Evolutionary conservation across 2,888 invertebrate species (phyloP).

Genomic region (Rhamphomyia laevipes): DNA sequence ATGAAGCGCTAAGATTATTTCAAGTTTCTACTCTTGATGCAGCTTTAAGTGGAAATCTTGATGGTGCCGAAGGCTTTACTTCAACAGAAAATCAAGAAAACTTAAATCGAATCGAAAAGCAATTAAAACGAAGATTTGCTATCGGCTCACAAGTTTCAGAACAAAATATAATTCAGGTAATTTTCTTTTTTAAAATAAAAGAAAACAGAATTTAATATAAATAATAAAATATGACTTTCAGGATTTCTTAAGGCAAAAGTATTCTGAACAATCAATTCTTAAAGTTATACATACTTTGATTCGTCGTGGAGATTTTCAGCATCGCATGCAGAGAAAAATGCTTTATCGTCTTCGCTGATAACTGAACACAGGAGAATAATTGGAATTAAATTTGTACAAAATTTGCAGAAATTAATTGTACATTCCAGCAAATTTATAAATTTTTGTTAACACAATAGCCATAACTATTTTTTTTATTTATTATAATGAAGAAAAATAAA

Average conservation of each 20-base stretch:
- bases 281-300: constrained; percentile 94
- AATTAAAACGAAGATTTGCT: constrained; percentile 84
- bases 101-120: constrained; percentile 80
- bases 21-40: constrained; percentile 96
- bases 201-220: not conserved
- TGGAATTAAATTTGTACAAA: too few relatives aligned
- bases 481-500: too few relatives aligned
- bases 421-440: too few relatives aligned
- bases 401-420: too few relatives aligned
- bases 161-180: constrained; percentile 70
- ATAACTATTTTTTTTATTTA: too few relatives aligned
- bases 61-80: constrained; percentile 95
- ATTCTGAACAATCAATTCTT: constrained; percentile 70
- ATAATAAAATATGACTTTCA: constrained; percentile 12
- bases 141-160: constrained; percentile 96
- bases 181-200: not conserved
- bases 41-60: constrained; percentile 81
- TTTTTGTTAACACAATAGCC: too few relatives aligned
- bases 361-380: too few relatives aligned
- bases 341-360: constrained; percentile 84
- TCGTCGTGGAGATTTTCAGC: constrained; percentile 88
- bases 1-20: constrained; percentile 90
- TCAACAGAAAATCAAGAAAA: constrained; percentile 89
- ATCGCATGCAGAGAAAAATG: constrained; percentile 94
- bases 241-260: constrained; percentile 74